Percentiles rank a stretch among this genome's conserved stretches.
These are phyloP conservation scores for Drosophila burlai DNA, from an alignment of 1,140 invertebrate genomes.

Conservation along the genomic window DNA sequence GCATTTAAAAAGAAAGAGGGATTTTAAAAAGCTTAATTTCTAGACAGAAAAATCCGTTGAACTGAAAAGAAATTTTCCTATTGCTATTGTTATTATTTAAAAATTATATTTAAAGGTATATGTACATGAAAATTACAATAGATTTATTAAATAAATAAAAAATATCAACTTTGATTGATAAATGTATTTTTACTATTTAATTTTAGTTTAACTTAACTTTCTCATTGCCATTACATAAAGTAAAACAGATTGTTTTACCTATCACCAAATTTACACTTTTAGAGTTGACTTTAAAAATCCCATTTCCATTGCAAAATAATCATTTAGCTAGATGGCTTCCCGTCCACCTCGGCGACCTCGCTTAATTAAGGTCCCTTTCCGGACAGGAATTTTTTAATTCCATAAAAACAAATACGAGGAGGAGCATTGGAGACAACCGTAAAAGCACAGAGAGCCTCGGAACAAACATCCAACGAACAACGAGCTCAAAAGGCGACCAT, in stretches of 20 bases:
- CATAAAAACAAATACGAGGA: conserved; percentile 69
- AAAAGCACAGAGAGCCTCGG: conserved; percentile 54
- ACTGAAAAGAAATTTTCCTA: background rate
- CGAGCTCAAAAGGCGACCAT: conserved; percentile 47
- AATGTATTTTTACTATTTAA: too few species aligned
- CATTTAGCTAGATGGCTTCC: conserved; percentile 11
- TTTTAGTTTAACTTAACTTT: too few species aligned
- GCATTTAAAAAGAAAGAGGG: too few species aligned
- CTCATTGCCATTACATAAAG: too few species aligned
- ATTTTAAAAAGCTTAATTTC: background rate
- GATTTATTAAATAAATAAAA: too few species aligned
- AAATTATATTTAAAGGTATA: background rate
- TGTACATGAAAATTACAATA: too few species aligned
- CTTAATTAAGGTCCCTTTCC: conserved; percentile 74
- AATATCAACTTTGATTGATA: too few species aligned
- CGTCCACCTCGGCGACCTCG: conserved; percentile 5
- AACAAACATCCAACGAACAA: conserved; percentile 20
- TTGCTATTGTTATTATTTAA: too few species aligned
- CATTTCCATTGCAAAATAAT: conserved; percentile 23
- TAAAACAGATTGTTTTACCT: background rate
- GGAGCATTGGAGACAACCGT: conserved; percentile 59
- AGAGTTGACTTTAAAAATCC: background rate
- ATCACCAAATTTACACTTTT: background rate
- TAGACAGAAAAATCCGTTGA: background rate
- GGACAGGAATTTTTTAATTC: conserved; percentile 66